These are phyloP conservation scores for Pachyseris speciosa DNA, from an alignment of 64 coral and sea anemone genomes.

Conservation along the genomic window DNA sequence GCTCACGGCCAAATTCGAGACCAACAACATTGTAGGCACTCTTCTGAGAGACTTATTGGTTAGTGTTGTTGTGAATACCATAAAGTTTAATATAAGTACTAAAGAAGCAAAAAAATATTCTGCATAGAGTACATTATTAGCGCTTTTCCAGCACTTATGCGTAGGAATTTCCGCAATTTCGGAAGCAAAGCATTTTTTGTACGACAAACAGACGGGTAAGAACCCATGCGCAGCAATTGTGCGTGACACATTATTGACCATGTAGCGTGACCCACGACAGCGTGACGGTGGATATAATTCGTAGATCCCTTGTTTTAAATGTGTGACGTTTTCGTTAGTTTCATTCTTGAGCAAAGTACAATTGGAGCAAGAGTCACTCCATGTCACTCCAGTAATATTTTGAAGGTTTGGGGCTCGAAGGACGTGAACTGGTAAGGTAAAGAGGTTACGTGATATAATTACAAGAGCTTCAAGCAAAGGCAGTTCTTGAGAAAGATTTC, in stretches of 20 bases:
- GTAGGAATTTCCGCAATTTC: not conserved
- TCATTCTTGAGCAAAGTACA: constrained; percentile 50
- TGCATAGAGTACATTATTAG: constrained; percentile 65
- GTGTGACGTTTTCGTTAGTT: not conserved
- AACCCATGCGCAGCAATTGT: constrained; percentile 34
- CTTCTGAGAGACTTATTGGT: constrained; percentile 56
- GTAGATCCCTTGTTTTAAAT: constrained; percentile 9
- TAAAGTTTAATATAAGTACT: constrained; percentile 55
- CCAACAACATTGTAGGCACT: constrained; percentile 55
- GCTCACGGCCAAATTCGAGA: constrained; percentile 82
- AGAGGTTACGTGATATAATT: not conserved
- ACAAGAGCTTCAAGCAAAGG: constrained; percentile 24
- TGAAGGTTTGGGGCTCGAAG: constrained; percentile 5
- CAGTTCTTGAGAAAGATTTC: constrained; percentile 10
- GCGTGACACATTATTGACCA: constrained; percentile 1
- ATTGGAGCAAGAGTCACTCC: constrained; percentile 17
- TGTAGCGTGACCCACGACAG: constrained; percentile 49
- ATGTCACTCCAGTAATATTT: constrained; percentile 34
- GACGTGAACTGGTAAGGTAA: not conserved
- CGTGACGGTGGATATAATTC: constrained; percentile 8
- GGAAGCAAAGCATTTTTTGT: constrained; percentile 24
- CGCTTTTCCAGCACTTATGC: constrained; percentile 71
- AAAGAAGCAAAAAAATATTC: constrained; percentile 54
- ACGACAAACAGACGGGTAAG: not conserved
- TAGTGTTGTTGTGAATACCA: constrained; percentile 36